Evolutionary conservation across 1,140 invertebrate genomes (phyloP).

Genomic region (Zaprionus davidi): DNA sequence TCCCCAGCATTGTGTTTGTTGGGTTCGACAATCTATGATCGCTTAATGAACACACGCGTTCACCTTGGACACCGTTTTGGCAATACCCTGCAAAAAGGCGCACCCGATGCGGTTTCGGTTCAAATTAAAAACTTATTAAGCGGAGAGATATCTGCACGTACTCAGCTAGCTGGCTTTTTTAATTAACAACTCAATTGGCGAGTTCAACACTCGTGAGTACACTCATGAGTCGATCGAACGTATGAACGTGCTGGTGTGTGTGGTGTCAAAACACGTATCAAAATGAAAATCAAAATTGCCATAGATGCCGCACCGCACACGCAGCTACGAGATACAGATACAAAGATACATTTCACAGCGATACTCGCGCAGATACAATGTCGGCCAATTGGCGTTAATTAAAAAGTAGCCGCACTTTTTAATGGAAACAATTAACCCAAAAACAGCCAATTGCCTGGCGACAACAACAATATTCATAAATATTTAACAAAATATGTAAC

Average conservation of each 20-base stretch:
- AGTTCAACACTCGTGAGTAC: slow-evolving; percentile 43
- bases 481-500: slow-evolving; percentile 34
- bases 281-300: slow-evolving; percentile 73
- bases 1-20: slow-evolving; percentile 15
- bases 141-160: slow-evolving; percentile 62
- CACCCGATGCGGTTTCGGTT: slow-evolving; percentile 13
- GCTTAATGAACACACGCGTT: slow-evolving; percentile 49
- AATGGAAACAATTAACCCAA: slow-evolving; percentile 84
- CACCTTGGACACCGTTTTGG: slow-evolving; percentile 47
- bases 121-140: slow-evolving; percentile 53
- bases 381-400: slow-evolving; percentile 77
- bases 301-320: slow-evolving; percentile 34
- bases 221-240: slow-evolving; percentile 1
- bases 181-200: slow-evolving; percentile 81
- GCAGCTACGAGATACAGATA: slow-evolving; percentile 15
- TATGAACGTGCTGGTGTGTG: neutral
- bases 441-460: slow-evolving; percentile 73
- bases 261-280: slow-evolving; percentile 81
- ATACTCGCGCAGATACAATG: slow-evolving; percentile 33
- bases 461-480: slow-evolving; percentile 55
- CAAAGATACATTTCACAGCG: slow-evolving; percentile 25
- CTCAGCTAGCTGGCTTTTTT: slow-evolving; percentile 51
- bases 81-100: slow-evolving; percentile 22
- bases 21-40: slow-evolving; percentile 31
- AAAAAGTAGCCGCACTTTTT: slow-evolving; percentile 81